Evolutionary conservation across 1,140 invertebrate genomes (phyloP).

Genomic region (Macrosteles quadrilineatus): DNA sequence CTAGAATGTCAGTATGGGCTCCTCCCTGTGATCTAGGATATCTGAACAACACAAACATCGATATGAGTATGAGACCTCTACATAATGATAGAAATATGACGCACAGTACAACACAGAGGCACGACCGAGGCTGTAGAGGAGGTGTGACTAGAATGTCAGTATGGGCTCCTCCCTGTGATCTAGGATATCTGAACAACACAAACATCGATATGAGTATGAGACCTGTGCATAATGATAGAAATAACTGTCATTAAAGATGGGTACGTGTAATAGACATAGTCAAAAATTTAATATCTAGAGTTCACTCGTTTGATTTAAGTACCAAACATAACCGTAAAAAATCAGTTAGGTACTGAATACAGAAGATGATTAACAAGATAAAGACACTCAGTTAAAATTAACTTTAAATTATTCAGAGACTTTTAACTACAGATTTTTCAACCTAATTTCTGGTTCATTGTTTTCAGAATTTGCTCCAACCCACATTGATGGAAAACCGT

Average conservation of each 20-base stretch:
- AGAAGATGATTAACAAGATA: not conserved
- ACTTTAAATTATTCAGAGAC: too few relatives aligned
- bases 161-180: constrained; percentile 86
- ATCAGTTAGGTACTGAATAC: not conserved
- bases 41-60: too few relatives aligned
- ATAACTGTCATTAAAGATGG: constrained; percentile 7
- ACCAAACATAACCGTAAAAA: not conserved
- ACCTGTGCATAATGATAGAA: not conserved
- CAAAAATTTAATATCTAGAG: not conserved
- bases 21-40: too few relatives aligned
- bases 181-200: constrained; percentile 71
- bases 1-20: too few relatives aligned
- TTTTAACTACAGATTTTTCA: too few relatives aligned
- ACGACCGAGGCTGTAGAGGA: not conserved
- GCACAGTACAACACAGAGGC: too few relatives aligned
- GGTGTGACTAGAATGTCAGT: constrained; percentile 68
- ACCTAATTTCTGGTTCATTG: too few relatives aligned
- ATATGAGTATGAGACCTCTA: too few relatives aligned
- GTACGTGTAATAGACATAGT: not conserved
- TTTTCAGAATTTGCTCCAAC: too few relatives aligned
- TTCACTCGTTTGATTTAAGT: not conserved
- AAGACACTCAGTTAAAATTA: not conserved
- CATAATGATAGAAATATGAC: too few relatives aligned
- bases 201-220: constrained; percentile 36
- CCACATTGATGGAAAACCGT: too few relatives aligned